phyloP scores from a whole-genome alignment of 2,797 vertebrate species.

The Poeciliopsis turneri region DNA sequence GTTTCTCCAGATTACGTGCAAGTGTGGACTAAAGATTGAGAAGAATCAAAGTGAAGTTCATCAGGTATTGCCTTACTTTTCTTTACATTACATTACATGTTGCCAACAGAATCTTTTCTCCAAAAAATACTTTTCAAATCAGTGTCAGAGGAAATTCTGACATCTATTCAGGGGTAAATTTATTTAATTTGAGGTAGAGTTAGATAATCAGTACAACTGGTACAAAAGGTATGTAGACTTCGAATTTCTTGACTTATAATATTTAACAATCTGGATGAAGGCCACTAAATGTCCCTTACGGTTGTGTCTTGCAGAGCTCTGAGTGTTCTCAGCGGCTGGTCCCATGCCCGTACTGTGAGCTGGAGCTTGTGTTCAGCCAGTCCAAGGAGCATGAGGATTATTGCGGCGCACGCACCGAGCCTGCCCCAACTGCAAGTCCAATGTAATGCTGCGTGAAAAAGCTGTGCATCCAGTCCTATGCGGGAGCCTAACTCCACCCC shows the following conservation, averaged over 20 bases:
- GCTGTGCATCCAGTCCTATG: constrained; percentile 86
- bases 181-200: not conserved
- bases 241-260: not conserved
- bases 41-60: constrained; percentile 86
- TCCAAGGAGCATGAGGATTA: constrained; percentile 92
- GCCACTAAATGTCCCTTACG: not conserved
- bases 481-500: constrained; percentile 72
- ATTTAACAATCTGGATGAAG: not conserved
- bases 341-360: constrained; percentile 90
- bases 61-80: constrained; percentile 77
- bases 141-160: not conserved
- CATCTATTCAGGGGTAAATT: not conserved
- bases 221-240: not conserved
- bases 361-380: constrained; percentile 88
- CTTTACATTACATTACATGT: constrained; percentile 15
- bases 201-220: not conserved
- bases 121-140: not conserved
- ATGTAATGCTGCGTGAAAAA: constrained; percentile 89
- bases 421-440: constrained; percentile 86
- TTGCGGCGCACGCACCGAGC: constrained; percentile 93
- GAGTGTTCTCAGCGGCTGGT: constrained; percentile 88
- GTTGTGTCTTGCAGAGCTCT: constrained; percentile 59
- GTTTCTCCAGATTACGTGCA: constrained; percentile 88
- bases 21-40: constrained; percentile 91
- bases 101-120: not conserved